Conservation (phyloP, 2,797 vertebrate genomes). For the Hafferia zeledoni region DNA sequence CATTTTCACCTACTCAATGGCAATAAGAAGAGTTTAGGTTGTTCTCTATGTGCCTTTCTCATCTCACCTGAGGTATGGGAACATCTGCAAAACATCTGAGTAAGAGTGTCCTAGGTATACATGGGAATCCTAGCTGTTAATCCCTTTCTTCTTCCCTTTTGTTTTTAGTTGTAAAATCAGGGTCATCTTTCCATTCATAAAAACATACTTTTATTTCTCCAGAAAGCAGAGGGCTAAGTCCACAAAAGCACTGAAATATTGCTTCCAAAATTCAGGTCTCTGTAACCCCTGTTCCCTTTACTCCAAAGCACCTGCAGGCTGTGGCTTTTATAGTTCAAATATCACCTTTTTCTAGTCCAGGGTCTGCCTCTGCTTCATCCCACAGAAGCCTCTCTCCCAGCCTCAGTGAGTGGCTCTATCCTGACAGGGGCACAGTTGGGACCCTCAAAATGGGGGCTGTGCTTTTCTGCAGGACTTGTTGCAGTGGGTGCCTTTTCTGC, state of each 20-base stretch:
- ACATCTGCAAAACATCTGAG: neutral
- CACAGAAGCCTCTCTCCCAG: neutral
- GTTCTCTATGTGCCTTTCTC: neutral
- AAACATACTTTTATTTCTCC: neutral
- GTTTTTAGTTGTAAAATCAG: neutral
- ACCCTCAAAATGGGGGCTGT: neutral
- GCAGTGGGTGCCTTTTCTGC: neutral
- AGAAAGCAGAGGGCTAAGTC: neutral
- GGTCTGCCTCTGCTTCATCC: neutral
- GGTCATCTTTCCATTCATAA: neutral
- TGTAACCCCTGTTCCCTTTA: neutral
- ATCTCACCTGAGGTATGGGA: neutral
- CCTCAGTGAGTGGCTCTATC: neutral
- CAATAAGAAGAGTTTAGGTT: neutral
- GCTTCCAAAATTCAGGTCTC: neutral
- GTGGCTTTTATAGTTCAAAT: neutral
- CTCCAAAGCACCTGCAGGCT: neutral
- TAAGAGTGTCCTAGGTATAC: neutral
- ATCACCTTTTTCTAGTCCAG: neutral
- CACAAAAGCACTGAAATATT: neutral
- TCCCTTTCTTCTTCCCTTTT: neutral
- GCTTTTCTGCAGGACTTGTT: neutral
- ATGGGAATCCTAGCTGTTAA: neutral
- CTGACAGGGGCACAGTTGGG: fast-evolving
- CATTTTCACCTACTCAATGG: neutral